Base-by-base conservation (phyloP, 2,113 vertebrate species). In the Tyrannus savana region DNA sequence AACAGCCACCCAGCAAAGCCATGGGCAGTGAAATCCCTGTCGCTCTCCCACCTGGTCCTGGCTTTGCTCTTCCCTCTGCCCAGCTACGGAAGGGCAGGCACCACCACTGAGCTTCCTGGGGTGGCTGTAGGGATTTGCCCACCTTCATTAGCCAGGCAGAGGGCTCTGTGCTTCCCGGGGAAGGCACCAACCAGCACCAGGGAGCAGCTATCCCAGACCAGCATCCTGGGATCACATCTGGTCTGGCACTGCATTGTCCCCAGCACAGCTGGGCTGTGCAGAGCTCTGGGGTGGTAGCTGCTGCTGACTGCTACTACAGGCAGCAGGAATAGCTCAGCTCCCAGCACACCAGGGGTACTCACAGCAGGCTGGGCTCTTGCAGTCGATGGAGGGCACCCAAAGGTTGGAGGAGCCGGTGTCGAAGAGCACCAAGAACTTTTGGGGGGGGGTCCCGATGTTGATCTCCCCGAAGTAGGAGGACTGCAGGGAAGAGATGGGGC, bases 381-480 rank as follows among this genome's bases (percentile, higher is more conserved):
- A 98, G 55, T 97, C 94, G 12, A 12, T 59, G 58, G 98, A 98
- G 21, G 97, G 97, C 13, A 98, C 96, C 97, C 98, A 98, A 39
- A 98, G 92, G 87, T 97, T 94, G 84, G 97, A 97, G 60, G 97
- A 98, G 6, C 98, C 97, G 0, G 96, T 98, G 94, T 98, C 98
- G 0, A 98, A 98, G 16, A 98, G 96, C 77, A 98, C 97, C 58
- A 94, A 7, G 72, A 98, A 98, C 39, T 80, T 97, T 6, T 98
- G 98, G 0, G 97, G 97, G 17, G 97, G 97, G 9, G 93, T 96
- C 62, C 98, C 98, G 1, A 97, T 88, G 93, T 92, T 97, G 96
- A 98, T 98, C 87, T 98, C 95, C 56, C 98, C 98, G 0, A 98
- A 98, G 47, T 98, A 98, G 82, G 74, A 97, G 66, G 94, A 68